Evolutionary conservation across 2,113 vertebrate species (phyloP).

Genomic region (Hiodon tergisus): DNA sequence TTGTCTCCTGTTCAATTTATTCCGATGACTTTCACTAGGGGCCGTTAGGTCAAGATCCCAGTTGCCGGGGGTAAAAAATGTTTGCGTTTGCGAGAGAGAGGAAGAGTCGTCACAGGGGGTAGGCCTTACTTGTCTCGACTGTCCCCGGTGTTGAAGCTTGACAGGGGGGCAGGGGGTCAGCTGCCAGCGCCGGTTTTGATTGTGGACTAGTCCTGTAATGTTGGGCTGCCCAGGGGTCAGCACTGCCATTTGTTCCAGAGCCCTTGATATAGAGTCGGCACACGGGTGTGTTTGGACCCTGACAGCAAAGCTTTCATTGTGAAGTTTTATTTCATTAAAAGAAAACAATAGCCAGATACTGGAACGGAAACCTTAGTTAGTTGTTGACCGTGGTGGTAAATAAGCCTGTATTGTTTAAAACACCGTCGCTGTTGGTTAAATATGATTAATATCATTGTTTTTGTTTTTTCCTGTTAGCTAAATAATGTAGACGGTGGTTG

Average conservation of each 20-base stretch:
- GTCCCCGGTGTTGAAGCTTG: conserved; percentile 31
- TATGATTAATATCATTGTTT: no score
- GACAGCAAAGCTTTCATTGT: no score
- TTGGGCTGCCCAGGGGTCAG: conserved; percentile 55
- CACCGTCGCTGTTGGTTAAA: no score
- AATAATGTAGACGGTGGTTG: no score
- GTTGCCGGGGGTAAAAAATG: conserved; percentile 51
- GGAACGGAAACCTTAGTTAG: no score
- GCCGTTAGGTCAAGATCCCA: conserved; percentile 57
- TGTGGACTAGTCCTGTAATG: conserved; percentile 63
- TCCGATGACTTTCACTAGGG: conserved; percentile 52
- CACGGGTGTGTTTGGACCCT: conserved; percentile 33
- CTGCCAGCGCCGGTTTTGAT: conserved; percentile 65
- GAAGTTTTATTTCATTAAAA: no score
- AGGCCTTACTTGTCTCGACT: conserved; percentile 46
- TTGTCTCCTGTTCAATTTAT: conserved; percentile 50
- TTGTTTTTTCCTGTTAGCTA: no score
- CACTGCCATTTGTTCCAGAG: conserved; percentile 64
- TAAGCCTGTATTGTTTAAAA: no score
- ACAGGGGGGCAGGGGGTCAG: conserved; percentile 58
- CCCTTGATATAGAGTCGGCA: conserved; percentile 46
- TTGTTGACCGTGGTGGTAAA: no score
- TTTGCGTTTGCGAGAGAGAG: neutral
- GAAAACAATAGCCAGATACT: no score
- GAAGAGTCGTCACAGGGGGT: conserved; percentile 1